phyloP scores from a whole-genome alignment of 2,113 vertebrate genomes.

The Scortum barcoo region DNA sequence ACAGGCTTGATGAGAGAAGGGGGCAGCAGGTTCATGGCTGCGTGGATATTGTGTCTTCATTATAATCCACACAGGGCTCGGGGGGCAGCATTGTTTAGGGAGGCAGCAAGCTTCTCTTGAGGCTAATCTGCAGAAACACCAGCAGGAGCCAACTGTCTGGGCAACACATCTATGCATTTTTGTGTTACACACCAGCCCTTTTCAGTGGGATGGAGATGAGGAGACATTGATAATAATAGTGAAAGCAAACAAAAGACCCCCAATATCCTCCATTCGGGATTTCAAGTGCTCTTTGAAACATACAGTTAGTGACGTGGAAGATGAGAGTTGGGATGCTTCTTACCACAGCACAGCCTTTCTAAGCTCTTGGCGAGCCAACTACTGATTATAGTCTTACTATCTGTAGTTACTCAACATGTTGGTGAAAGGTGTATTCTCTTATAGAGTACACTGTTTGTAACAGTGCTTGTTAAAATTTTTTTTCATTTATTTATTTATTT shows the following conservation, averaged over 20 bases:
- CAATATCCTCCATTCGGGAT: slow-evolving; percentile 51
- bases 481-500: too few species aligned
- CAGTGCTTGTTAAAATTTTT: slow-evolving; percentile 63
- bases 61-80: slow-evolving; percentile 64
- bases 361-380: slow-evolving; percentile 26
- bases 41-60: slow-evolving; percentile 79
- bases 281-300: slow-evolving; percentile 46
- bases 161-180: slow-evolving; percentile 43
- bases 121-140: slow-evolving; percentile 60
- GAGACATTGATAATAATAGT: slow-evolving; percentile 51
- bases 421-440: slow-evolving; percentile 51
- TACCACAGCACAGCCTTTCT: slow-evolving; percentile 43
- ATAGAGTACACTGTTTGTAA: slow-evolving; percentile 49
- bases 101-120: slow-evolving; percentile 59
- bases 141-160: slow-evolving; percentile 45
- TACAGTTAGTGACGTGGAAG: slow-evolving; percentile 34
- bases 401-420: slow-evolving; percentile 49
- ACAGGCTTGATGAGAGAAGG: slow-evolving; percentile 50
- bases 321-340: slow-evolving; percentile 28
- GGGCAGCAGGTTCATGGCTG: slow-evolving; percentile 42
- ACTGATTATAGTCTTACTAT: slow-evolving; percentile 59
- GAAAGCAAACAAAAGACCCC: slow-evolving; percentile 37
- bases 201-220: slow-evolving; percentile 30
- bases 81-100: slow-evolving; percentile 70
- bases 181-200: slow-evolving; percentile 39